These are phyloP conservation scores for Eonycteris spelaea DNA, from an alignment of 2,113 vertebrate species.

Conservation along the genomic window DNA sequence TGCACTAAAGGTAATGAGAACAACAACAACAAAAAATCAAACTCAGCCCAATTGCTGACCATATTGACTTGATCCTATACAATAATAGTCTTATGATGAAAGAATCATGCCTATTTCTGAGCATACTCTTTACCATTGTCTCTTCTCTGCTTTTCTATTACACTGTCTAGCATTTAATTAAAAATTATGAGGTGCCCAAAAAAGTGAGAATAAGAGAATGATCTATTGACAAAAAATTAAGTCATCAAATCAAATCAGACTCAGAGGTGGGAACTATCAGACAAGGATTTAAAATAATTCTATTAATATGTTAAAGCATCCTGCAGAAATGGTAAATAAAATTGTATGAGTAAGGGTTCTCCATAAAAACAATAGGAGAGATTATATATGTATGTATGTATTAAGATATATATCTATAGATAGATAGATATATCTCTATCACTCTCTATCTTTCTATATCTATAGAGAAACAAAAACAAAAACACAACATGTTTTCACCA, in stretches of 20 bases:
- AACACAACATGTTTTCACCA: neutral
- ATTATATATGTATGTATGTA: neutral
- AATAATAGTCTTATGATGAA: neutral
- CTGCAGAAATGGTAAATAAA: neutral
- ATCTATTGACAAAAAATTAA: neutral
- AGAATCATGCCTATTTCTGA: neutral
- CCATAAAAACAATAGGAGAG: neutral
- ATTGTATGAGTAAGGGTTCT: neutral
- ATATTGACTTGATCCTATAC: neutral
- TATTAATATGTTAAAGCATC: neutral
- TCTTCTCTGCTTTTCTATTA: neutral
- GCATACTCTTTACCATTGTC: neutral
- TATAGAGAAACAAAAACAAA: neutral
- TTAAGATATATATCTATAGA: too few species aligned
- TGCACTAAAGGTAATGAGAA: neutral
- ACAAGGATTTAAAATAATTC: neutral
- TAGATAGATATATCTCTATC: too few species aligned
- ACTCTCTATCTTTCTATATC: too few species aligned
- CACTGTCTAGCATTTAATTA: neutral
- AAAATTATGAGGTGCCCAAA: neutral
- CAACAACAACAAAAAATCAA: neutral
- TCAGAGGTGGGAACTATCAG: neutral
- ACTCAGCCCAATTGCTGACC: neutral
- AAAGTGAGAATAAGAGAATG: neutral
- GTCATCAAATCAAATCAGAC: neutral